Evolutionary conservation across 2,888 invertebrate species (phyloP).

Genomic region (Nasonovia ribisnigri): DNA sequence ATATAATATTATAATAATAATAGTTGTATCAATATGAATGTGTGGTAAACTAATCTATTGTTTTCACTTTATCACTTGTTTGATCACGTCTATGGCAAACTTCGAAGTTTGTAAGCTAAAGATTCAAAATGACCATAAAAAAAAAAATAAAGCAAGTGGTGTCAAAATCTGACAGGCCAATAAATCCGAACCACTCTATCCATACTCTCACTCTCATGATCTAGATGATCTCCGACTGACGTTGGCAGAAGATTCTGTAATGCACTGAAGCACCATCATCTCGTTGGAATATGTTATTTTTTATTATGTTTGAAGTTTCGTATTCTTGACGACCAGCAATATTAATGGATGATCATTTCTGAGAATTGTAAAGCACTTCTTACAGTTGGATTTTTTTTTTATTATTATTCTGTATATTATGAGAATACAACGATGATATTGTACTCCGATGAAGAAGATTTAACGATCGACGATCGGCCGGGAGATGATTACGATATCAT

Average conservation of each 20-base stretch:
- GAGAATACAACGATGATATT: background rate
- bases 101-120: background rate
- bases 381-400: background rate
- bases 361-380: background rate
- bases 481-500: background rate
- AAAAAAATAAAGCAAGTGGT: background rate
- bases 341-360: background rate
- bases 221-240: background rate
- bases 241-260: background rate
- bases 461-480: background rate
- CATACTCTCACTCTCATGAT: background rate
- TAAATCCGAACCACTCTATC: background rate
- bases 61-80: background rate
- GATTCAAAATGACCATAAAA: background rate
- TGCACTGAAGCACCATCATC: background rate
- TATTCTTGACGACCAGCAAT: background rate
- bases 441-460: background rate
- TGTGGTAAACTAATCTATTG: background rate
- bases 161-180: background rate
- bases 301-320: background rate
- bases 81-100: background rate
- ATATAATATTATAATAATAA: background rate
- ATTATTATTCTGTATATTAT: background rate
- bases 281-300: background rate
- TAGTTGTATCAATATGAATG: background rate